Conservation (phyloP, 2,113 vertebrate genomes). For the Corvus hawaiiensis region DNA sequence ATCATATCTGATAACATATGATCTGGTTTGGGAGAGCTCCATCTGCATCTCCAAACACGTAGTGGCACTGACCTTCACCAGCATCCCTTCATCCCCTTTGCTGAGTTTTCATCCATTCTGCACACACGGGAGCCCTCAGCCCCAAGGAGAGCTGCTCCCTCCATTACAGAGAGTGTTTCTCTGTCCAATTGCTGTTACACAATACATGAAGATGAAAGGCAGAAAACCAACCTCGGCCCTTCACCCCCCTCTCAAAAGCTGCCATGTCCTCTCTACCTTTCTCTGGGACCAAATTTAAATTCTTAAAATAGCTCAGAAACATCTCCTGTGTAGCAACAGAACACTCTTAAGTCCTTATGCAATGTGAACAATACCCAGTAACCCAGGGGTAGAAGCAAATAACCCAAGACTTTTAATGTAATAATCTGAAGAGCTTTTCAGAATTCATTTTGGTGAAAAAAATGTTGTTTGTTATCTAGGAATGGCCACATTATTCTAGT, state of each 20-base stretch:
- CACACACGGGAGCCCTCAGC: neutral
- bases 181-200: neutral
- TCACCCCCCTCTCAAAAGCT: neutral
- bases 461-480: neutral
- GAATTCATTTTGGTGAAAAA: neutral
- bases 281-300: neutral
- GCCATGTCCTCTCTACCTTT: neutral
- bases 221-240: neutral
- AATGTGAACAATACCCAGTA: neutral
- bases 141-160: conserved; percentile 17
- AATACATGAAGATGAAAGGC: conserved; percentile 30
- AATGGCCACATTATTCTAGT: neutral
- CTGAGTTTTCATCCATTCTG: conserved; percentile 21
- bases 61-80: neutral
- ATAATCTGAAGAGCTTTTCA: neutral
- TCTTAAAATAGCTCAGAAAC: neutral
- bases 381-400: neutral
- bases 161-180: neutral
- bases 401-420: neutral
- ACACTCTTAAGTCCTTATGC: neutral
- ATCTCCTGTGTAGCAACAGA: neutral
- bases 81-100: neutral
- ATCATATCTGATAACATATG: neutral
- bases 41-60: rapidly evolving
- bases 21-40: neutral